phyloP scores from a whole-genome alignment of 2,113 vertebrate genomes.

The Emydocephalus ijimae region DNA sequence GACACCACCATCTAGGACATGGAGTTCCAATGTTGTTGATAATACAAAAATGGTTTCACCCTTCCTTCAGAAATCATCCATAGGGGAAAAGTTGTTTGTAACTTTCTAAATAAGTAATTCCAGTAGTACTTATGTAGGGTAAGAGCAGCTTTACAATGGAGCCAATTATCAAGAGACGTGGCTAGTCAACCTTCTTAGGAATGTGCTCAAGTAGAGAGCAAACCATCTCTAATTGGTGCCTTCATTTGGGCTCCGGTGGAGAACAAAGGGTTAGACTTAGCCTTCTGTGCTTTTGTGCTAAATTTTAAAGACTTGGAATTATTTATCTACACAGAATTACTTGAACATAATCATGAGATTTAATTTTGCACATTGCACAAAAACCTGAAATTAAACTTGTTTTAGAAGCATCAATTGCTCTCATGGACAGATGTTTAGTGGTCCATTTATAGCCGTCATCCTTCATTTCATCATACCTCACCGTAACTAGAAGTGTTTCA shows the following conservation, averaged over 20 bases:
- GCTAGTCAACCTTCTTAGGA: background rate
- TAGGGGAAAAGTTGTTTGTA: background rate
- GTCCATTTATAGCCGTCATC: background rate
- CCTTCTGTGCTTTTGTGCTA: background rate
- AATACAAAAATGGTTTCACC: background rate
- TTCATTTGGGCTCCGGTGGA: background rate
- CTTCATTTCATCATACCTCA: background rate
- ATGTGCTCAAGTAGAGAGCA: background rate
- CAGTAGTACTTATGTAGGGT: background rate
- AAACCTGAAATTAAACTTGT: slow-evolving; percentile 7
- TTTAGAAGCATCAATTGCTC: slow-evolving; percentile 3
- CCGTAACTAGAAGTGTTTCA: slow-evolving; percentile 25
- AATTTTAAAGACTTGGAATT: background rate
- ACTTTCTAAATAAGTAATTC: background rate
- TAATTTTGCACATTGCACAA: background rate
- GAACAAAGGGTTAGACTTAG: background rate
- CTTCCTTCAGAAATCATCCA: background rate
- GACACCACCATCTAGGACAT: background rate
- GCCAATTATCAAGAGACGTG: background rate
- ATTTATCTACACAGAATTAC: background rate
- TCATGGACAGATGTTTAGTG: background rate
- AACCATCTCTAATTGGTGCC: background rate
- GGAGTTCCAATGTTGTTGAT: background rate
- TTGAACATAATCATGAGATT: background rate
- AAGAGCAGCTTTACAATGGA: background rate